Evolutionary conservation across 2,113 vertebrate species (phyloP).

Genomic region (Scalopus aquaticus): DNA sequence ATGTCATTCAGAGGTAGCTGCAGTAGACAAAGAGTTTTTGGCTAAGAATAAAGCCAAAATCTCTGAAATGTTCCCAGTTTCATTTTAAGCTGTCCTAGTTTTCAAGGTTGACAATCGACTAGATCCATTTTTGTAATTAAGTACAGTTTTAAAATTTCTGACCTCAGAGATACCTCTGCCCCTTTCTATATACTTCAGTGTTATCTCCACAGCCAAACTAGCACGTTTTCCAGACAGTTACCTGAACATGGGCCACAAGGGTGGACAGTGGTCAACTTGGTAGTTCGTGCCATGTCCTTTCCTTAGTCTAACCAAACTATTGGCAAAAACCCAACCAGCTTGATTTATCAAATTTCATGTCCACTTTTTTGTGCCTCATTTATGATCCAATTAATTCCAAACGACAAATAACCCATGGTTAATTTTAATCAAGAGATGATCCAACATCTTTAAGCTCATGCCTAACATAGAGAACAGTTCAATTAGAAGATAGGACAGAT

Average conservation of each 20-base stretch:
- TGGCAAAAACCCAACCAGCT: neutral
- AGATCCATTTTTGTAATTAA: slow-evolving; percentile 36
- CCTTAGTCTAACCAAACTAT: slow-evolving; percentile 7
- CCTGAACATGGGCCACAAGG: slow-evolving; percentile 23
- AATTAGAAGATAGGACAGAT: slow-evolving; percentile 30
- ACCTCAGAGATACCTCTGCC: slow-evolving; percentile 1
- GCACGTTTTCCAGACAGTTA: neutral
- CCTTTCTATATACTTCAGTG: slow-evolving; percentile 13
- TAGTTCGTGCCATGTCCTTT: neutral
- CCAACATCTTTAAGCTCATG: slow-evolving; percentile 31
- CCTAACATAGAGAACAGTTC: slow-evolving; percentile 11
- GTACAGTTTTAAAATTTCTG: slow-evolving; percentile 41
- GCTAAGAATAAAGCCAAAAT: slow-evolving; percentile 14
- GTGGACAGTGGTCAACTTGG: neutral
- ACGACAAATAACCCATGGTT: slow-evolving; percentile 17
- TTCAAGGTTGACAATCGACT: slow-evolving; percentile 41
- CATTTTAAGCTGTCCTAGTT: slow-evolving; percentile 50
- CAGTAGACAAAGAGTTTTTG: neutral
- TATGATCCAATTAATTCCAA: slow-evolving; percentile 47
- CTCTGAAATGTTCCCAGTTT: slow-evolving; percentile 32
- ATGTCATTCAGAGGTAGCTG: neutral
- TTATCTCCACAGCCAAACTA: slow-evolving; percentile 42
- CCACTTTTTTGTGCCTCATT: slow-evolving; percentile 19
- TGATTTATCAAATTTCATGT: neutral
- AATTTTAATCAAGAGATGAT: slow-evolving; percentile 45